Evolutionary conservation across 2,797 vertebrate genomes (phyloP).

Genomic region (Pseudochaenichthys georgianus): DNA sequence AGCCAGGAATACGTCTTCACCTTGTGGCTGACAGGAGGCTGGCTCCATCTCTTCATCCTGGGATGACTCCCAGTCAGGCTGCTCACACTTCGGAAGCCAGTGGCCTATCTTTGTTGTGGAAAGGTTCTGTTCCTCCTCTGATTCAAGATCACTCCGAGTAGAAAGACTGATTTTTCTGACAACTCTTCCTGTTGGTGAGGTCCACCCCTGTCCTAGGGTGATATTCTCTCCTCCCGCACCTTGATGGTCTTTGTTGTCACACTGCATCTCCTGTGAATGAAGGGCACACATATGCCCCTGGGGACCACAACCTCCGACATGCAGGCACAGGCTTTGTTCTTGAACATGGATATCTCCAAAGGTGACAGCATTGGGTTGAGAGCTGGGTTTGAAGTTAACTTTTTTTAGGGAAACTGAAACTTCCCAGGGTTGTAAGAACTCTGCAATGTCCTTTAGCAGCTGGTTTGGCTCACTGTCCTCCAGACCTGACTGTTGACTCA

Average conservation of each 20-base stretch:
- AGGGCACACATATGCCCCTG: slow-evolving; percentile 79
- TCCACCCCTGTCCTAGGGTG: slow-evolving; percentile 46
- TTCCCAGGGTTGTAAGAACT: slow-evolving; percentile 84
- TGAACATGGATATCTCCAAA: slow-evolving; percentile 84
- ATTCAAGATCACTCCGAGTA: slow-evolving; percentile 62
- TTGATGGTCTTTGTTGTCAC: slow-evolving; percentile 48
- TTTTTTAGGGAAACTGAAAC: slow-evolving; percentile 82
- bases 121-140: slow-evolving; percentile 61
- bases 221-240: slow-evolving; percentile 44
- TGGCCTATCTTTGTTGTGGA: slow-evolving; percentile 41
- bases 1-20: slow-evolving; percentile 72
- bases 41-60: slow-evolving; percentile 77
- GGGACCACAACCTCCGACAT: slow-evolving; percentile 74
- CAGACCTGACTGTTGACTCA: slow-evolving; percentile 34
- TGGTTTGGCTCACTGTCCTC: slow-evolving; percentile 41
- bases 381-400: slow-evolving; percentile 85
- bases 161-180: slow-evolving; percentile 82
- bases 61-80: slow-evolving; percentile 72
- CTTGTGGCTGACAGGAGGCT: slow-evolving; percentile 57
- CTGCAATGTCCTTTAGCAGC: slow-evolving; percentile 69
- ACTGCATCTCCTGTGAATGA: slow-evolving; percentile 72
- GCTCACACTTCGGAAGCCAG: slow-evolving; percentile 69
- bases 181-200: slow-evolving; percentile 62
- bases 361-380: slow-evolving; percentile 79
- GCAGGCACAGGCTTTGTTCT: slow-evolving; percentile 77